Evolutionary conservation across 2,797 vertebrate genomes (phyloP).

Genomic region (Enteromius unitaeniatus): DNA sequence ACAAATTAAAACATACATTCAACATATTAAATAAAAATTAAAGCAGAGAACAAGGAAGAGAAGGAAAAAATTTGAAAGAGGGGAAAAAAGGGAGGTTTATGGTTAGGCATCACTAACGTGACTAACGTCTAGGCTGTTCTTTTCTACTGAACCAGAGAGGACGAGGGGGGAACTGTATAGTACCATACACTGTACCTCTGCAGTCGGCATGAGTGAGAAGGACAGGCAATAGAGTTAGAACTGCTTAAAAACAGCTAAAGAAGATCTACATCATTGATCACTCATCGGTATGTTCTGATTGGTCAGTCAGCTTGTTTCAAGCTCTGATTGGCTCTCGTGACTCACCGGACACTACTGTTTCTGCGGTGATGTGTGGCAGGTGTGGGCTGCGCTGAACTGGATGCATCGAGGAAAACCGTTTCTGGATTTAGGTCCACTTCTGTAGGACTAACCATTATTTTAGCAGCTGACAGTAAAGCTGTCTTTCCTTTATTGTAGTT

Average conservation of each 20-base stretch:
- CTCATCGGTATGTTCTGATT: not conserved
- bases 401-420: constrained; percentile 88
- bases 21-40: not conserved
- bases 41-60: not conserved
- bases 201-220: constrained; percentile 71
- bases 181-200: constrained; percentile 78
- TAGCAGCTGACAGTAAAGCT: constrained; percentile 94
- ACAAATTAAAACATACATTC: not conserved
- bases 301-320: constrained; percentile 2
- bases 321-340: constrained; percentile 41
- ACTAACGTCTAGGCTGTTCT: constrained; percentile 51
- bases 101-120: constrained; percentile 61
- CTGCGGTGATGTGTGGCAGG: constrained; percentile 83
- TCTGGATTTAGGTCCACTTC: constrained; percentile 98
- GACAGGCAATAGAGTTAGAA: constrained; percentile 52
- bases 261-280: not conserved
- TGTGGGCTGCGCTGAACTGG: constrained; percentile 80
- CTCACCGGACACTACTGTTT: constrained; percentile 95
- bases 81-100: not conserved
- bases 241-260: constrained; percentile 64
- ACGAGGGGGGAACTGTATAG: constrained; percentile 72
- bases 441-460: constrained; percentile 99
- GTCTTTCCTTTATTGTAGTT: constrained; percentile 99
- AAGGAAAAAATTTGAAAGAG: not conserved
- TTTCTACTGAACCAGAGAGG: constrained; percentile 73